Evolutionary conservation across 35 echinoderm and acorn worm genomes (phyloP), one percentile per base, ranked within the genome.

Genomic region (Heliocidaris tuberculata): DNA sequence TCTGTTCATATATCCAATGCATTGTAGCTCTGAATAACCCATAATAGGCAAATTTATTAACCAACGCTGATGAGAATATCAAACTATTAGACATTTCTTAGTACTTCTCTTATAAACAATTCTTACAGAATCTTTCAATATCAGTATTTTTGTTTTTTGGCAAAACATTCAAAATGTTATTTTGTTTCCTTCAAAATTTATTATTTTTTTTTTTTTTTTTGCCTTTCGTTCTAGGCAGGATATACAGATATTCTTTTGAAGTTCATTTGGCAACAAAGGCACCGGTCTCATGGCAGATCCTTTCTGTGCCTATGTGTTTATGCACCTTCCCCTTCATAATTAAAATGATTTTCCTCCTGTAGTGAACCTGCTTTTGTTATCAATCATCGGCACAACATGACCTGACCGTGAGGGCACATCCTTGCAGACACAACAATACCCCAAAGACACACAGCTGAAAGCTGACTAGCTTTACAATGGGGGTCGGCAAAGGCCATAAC

Each of bases 31-130:
- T 13, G 52, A 56, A 11, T 56, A 12, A 56, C 15, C 52, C 9
- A 56, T 56, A 56, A 24, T 78, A 6, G 21, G 65, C 65, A 78
- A 78, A n/a, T 78, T 4, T 78, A 78, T 78, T 24, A 6, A 27
- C 65, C 35, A 42, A 42, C 3, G 35, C 35, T n/a, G 8, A 78
- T 78, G 27, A 78, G 65, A 78, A 19, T 78, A 78, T n/a, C 19
- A 78, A 78, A 78, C 65, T 78, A 78, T 78, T 78, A 27, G 65
- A 78, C n/a, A 78, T 78, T 78, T 78, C 21, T 78, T 78, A 78
- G 65, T 78, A 78, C 65, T 78, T 78, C 65, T 78, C 27, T 78
- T 27, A 78, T 78, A 78, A n/a, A 78, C 65, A 78, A 78, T 78
- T n/a, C 60, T 70, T 21, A 70, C 60, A 70, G 60, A 70, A 24